Evolutionary conservation across 2,888 invertebrate genomes (phyloP), one percentile per base, ranked within the genome.

Genomic region (Cosmia trapezina): DNA sequence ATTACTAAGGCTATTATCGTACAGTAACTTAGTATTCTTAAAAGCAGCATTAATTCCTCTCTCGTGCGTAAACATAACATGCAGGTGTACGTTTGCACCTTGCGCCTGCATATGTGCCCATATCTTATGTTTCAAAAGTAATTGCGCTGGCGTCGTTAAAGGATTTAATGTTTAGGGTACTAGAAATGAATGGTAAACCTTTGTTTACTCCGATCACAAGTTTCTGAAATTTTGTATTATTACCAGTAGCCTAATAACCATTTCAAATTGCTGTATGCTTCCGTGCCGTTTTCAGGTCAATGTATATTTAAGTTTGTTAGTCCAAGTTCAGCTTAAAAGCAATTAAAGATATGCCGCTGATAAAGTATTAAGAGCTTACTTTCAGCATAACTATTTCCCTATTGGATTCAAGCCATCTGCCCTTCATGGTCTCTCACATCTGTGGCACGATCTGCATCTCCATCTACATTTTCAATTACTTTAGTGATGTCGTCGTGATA

Each of bases 81-180:
- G 83, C 86, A 86, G 86, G 81, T 86, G 86, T 71, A 67, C 53
- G 56, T 14, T 66, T 73, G 73, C 86, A 86, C 80, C 86, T 84
- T 86, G 83, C 79, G 70, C 62, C 49, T 81, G 53, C 78, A 72
- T 76, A 59, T 73, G 74, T 71, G 57, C 75, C 75, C 81, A 80
- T 76, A 83, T 62, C 72, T 77, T 81, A 76, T 68, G 57, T 65
- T 83, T 70, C 59, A 67, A 78, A 79, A 72, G 76, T 83, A 77
- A 83, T 86, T 77, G 72, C 70, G 8, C 53, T 41, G 45, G 43
- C 19, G 56, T 82, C 75, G 72, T 84, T 72, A 83, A 81, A 49
- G 37, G 60, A 54, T 70, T 73, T 78, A 67, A 45, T 63, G 45
- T 63, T 60, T n/a, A 54, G 43, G 19, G 65, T 59, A 54, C 28